Percentiles rank a stretch among this genome's conserved stretches.
Evolutionary conservation across 2,888 invertebrate genomes (phyloP).

Genomic region (Leucozona laternaria): DNA sequence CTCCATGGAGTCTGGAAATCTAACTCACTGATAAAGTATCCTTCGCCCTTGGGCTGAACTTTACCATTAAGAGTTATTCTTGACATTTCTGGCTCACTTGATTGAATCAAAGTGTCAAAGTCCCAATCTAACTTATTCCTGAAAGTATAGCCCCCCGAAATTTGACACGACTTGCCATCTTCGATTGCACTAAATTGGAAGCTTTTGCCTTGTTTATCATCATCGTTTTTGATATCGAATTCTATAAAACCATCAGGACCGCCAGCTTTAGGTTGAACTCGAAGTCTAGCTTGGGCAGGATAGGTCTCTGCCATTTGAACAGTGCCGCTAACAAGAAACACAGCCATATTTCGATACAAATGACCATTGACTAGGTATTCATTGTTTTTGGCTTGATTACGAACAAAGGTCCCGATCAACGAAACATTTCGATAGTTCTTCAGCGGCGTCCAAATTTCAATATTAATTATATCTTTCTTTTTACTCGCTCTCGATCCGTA

Average conservation of each 20-base stretch:
- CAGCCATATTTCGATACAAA: slow-evolving; percentile 83
- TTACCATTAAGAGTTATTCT: slow-evolving; percentile 81
- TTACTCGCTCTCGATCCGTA: slow-evolving; percentile 81
- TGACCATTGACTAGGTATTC: slow-evolving; percentile 83
- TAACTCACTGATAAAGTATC: slow-evolving; percentile 78
- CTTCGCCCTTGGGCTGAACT: slow-evolving; percentile 76
- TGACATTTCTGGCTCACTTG: slow-evolving; percentile 81
- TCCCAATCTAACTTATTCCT: slow-evolving; percentile 83
- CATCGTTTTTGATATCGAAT: slow-evolving; percentile 79
- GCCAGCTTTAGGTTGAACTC: slow-evolving; percentile 83
- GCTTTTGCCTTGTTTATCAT: slow-evolving; percentile 78
- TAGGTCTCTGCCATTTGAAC: slow-evolving; percentile 82
- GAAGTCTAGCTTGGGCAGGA: slow-evolving; percentile 83
- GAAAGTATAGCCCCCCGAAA: slow-evolving; percentile 82
- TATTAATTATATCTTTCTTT: slow-evolving; percentile 81
- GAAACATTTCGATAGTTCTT: slow-evolving; percentile 82
- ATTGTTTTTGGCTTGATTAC: slow-evolving; percentile 75
- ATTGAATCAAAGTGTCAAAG: slow-evolving; percentile 81
- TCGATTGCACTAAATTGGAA: slow-evolving; percentile 82
- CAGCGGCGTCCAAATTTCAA: slow-evolving; percentile 82
- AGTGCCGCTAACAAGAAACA: slow-evolving; percentile 83
- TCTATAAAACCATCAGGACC: slow-evolving; percentile 82
- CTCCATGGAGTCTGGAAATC: slow-evolving; percentile 82
- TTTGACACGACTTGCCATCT: slow-evolving; percentile 83
- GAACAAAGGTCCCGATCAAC: slow-evolving; percentile 80